Evolutionary conservation across 2,888 invertebrate species (phyloP), one percentile per base, ranked within the genome.

Genomic region (Cancer borealis): DNA sequence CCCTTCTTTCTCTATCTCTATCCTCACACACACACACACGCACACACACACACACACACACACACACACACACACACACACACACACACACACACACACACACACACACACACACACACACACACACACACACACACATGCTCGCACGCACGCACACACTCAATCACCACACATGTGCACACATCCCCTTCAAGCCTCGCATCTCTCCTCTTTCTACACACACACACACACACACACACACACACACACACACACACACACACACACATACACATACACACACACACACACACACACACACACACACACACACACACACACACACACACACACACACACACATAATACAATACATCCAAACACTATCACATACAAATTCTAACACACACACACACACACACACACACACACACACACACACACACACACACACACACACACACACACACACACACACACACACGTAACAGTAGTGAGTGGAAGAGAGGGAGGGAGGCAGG

Each of bases 371-470:
- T 8, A 12, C 26, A 12, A 8, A 10, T 12, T 10, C 30, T 10
- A n/a, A 26, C 79, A 26, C 79, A 26, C 26, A 26, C 30, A 12
- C 79, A 30, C 79, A 30, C 79, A 30, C 30, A 30, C 30, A 30
- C 79, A 30, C 73, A 73, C 73, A 73, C n/a, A 73, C 73, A 73
- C 73, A 66, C 66, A 73, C 73, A 73, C 73, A 73, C 73, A 73
- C 73, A 73, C 73, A 73, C 73, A 73, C 73, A 73, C 73, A 73
- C 73, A 26, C 79, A 30, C 79, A 79, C 79, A 79, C 79, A 79
- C 79, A 79, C 79, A 79, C 79, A 79, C 79, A 79, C 79, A 79
- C 79, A 79, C 79, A 30, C 79, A 30, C 79, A 30, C 79, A 30
- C 30, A 21, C 30, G 12, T n/a, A 30, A 79, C 30, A 21, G 73